These are phyloP conservation scores for Myrmecophaga tridactyla DNA, from an alignment of 2,113 vertebrate genomes.

Conservation along the genomic window DNA sequence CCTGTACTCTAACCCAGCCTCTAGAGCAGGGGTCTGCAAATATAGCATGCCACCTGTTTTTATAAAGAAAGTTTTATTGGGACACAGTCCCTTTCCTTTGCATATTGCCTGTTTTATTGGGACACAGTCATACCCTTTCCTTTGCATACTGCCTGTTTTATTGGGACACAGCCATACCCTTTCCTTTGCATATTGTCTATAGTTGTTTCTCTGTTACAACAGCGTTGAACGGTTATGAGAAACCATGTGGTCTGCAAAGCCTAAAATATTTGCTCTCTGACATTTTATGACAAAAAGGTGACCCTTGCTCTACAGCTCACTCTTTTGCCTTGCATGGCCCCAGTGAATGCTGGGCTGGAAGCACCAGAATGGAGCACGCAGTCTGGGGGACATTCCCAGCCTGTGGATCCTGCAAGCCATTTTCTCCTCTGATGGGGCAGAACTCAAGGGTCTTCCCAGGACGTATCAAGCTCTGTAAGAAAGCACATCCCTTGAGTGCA, in stretches of 20 bases:
- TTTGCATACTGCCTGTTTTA: background rate
- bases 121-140: background rate
- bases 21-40: background rate
- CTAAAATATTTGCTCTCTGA: background rate
- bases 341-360: background rate
- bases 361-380: background rate
- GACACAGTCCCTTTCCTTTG: too few species aligned
- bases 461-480: constrained; percentile 12
- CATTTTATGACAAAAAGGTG: background rate
- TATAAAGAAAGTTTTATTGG: constrained; percentile 29
- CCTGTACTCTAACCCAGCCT: background rate
- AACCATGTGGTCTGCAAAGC: fast-evolving
- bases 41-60: background rate
- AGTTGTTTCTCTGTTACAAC: background rate
- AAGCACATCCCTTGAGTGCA: constrained; percentile 59
- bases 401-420: background rate
- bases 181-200: background rate
- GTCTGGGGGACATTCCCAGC: background rate
- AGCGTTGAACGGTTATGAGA: background rate
- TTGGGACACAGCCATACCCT: background rate
- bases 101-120: too few species aligned
- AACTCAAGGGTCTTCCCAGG: constrained; percentile 66
- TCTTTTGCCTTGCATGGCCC: background rate
- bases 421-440: background rate
- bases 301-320: background rate